phyloP scores from a whole-genome alignment of 2,797 vertebrate genomes.

The Vireo griseus region DNA sequence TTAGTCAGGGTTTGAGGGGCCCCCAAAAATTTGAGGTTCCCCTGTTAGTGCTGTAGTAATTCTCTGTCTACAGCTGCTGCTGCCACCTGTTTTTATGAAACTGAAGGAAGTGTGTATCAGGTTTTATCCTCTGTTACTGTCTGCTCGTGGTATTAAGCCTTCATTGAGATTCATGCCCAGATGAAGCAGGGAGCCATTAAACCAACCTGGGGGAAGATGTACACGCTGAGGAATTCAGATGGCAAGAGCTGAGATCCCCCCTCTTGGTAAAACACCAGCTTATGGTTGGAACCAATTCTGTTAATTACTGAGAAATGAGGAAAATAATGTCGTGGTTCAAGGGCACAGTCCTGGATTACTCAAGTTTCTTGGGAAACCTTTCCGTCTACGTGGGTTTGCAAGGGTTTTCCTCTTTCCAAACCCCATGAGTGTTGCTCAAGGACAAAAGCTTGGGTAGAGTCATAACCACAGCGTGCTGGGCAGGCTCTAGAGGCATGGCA shows the following conservation, averaged over 20 bases:
- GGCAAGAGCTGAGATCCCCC: not conserved
- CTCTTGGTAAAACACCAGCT: not conserved
- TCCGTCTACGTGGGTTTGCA: not conserved
- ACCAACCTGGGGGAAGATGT: not conserved
- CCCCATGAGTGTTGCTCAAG: not conserved
- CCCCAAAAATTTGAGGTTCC: not conserved
- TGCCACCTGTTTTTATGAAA: not conserved
- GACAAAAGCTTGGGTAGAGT: not conserved
- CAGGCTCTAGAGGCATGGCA: not conserved
- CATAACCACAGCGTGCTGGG: accelerated
- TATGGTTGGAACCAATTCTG: not conserved
- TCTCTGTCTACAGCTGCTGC: not conserved
- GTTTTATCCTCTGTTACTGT: not conserved
- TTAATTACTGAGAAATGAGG: not conserved
- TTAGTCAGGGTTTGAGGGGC: not conserved
- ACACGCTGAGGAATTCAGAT: not conserved
- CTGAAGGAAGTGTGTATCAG: not conserved
- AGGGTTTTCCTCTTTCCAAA: not conserved
- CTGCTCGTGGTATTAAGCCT: not conserved
- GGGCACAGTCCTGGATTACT: not conserved
- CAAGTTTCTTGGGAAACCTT: slow-evolving; percentile 7
- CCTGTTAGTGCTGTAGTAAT: not conserved
- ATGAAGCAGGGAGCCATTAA: not conserved
- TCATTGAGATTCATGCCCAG: not conserved
- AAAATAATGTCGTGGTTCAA: not conserved